Conservation (phyloP, 2,797 vertebrate species). For the Garrulus glandarius region DNA sequence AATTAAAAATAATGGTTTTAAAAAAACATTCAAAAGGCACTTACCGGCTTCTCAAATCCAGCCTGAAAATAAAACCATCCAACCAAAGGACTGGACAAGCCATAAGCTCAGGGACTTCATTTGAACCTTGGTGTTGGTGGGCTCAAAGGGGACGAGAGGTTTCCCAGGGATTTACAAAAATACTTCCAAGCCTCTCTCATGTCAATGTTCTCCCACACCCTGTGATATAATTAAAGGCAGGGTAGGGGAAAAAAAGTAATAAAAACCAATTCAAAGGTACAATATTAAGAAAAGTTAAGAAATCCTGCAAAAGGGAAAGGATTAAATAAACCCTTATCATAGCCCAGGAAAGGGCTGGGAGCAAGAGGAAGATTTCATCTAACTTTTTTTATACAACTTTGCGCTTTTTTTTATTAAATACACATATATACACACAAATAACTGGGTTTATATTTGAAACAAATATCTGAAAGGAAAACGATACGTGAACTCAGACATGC, state of each 20-base stretch:
- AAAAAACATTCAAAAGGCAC: background rate
- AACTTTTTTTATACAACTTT: background rate
- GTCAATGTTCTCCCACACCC: background rate
- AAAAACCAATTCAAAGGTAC: background rate
- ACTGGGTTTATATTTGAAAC: background rate
- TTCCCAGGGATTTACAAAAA: background rate
- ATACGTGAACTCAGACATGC: background rate
- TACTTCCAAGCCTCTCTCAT: background rate
- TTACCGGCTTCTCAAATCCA: background rate
- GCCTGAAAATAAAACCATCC: background rate
- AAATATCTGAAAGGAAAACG: background rate
- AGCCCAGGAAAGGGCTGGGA: background rate
- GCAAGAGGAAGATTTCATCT: background rate
- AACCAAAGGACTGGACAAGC: background rate
- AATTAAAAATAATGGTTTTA: background rate
- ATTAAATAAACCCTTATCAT: background rate
- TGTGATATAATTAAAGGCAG: background rate
- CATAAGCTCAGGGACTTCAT: background rate
- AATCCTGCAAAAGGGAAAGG: background rate
- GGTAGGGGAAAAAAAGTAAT: accelerated
- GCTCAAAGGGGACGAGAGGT: background rate
- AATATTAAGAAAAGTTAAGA: background rate
- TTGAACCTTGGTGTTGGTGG: background rate
- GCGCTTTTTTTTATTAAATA: background rate
- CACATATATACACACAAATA: background rate